These are phyloP conservation scores for Dendroctonus ponderosae DNA, from an alignment of 1,140 invertebrate species.

Conservation along the genomic window DNA sequence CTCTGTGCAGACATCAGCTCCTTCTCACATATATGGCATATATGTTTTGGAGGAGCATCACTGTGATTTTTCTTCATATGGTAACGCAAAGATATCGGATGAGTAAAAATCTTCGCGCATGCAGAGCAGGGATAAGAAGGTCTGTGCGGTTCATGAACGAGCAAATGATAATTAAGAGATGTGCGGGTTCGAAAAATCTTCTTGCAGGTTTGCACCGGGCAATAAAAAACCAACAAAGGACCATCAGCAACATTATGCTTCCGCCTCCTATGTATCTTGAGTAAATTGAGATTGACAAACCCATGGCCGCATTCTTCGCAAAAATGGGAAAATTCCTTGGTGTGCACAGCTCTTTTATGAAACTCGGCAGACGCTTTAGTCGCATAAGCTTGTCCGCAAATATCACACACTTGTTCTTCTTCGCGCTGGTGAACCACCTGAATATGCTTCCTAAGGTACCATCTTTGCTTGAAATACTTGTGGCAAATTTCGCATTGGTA, in stretches of 20 bases:
- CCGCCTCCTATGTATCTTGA: conserved; percentile 8
- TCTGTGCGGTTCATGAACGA: background rate
- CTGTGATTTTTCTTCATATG: conserved; percentile 45
- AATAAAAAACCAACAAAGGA: background rate
- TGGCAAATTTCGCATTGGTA: conserved; percentile 27
- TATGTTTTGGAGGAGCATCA: conserved; percentile 33
- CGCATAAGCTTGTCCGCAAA: conserved; percentile 61
- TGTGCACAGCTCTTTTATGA: conserved; percentile 60
- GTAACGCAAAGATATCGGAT: conserved; percentile 11
- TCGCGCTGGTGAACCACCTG: conserved; percentile 29
- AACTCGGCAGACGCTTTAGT: conserved; percentile 63
- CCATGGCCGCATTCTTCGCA: conserved; percentile 40
- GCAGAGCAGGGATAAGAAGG: conserved; percentile 54
- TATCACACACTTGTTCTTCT: conserved; percentile 42
- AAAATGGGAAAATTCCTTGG: conserved; percentile 50
- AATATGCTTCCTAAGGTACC: conserved; percentile 34
- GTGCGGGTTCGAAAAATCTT: conserved; percentile 6
- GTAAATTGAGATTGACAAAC: conserved; percentile 28
- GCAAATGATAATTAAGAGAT: conserved; percentile 13
- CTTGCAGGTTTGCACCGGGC: conserved; percentile 16
- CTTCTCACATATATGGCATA: conserved; percentile 48
- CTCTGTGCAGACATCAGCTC: conserved; percentile 36
- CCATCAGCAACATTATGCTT: conserved; percentile 7
- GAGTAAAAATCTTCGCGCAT: conserved; percentile 59
- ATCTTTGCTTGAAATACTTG: conserved; percentile 39